A percentile compares a stretch with the other conserved stretches of the same genome.
phyloP scores from a whole-genome alignment of 2,113 vertebrate genomes.

The Pachycephala philippinensis region DNA sequence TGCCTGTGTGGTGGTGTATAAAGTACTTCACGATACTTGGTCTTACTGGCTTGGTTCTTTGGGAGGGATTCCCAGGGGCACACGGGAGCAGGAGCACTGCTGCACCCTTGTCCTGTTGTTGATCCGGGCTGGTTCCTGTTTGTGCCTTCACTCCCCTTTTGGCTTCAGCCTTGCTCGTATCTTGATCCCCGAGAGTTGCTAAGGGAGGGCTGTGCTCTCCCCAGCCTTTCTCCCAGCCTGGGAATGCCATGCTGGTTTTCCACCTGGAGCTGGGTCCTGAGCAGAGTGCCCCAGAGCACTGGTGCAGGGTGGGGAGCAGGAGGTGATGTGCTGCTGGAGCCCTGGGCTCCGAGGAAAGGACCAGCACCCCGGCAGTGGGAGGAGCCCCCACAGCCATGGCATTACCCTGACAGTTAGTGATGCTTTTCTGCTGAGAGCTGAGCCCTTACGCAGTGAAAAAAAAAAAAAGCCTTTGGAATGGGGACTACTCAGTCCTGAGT shows the following conservation, averaged over 20 bases:
- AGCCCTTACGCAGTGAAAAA: neutral
- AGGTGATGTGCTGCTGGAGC: neutral
- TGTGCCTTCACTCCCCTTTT: conserved; percentile 16
- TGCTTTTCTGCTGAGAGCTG: conserved; percentile 8
- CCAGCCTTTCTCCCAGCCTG: neutral
- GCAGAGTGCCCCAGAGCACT: accelerated
- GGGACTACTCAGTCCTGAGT: neutral
- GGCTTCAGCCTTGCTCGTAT: neutral
- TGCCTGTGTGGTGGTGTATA: conserved; percentile 17
- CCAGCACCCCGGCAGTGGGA: accelerated
- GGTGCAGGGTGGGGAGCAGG: neutral
- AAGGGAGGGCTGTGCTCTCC: neutral
- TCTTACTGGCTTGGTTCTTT: neutral
- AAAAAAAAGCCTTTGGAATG: neutral
- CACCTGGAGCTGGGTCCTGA: neutral
- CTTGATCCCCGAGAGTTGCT: accelerated
- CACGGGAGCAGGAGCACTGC: neutral
- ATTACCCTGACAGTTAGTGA: neutral
- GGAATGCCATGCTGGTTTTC: neutral
- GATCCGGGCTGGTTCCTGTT: neutral
- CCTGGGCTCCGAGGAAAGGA: neutral
- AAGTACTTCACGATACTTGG: neutral
- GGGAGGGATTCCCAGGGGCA: neutral
- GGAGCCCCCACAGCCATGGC: neutral
- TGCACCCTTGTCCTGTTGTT: neutral